Evolutionary conservation across 23 tunicate species (phyloP).

Genomic region (Clavelina lepadiformis): DNA sequence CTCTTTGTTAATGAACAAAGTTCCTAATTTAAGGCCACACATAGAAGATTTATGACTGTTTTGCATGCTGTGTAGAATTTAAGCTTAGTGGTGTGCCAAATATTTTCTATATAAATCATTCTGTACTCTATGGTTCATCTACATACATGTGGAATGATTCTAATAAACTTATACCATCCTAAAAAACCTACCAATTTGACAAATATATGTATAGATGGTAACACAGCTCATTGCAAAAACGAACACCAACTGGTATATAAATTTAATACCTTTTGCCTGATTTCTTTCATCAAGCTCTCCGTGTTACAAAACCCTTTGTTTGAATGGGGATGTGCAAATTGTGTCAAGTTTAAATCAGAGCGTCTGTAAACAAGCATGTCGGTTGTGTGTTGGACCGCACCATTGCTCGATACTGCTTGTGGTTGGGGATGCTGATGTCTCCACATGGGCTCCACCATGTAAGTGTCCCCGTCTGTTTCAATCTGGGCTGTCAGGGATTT

Average conservation of each 20-base stretch:
- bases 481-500: constrained; percentile 50
- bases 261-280: too few species aligned
- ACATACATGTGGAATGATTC: too few species aligned
- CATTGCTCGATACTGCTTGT: neutral
- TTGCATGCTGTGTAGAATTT: neutral
- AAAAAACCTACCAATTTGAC: too few species aligned
- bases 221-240: too few species aligned
- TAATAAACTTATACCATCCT: too few species aligned
- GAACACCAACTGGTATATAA: too few species aligned
- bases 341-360: constrained; percentile 59
- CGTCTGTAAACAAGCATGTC: constrained; percentile 64
- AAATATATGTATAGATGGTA: too few species aligned
- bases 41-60: too few species aligned
- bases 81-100: neutral
- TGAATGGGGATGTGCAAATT: constrained; percentile 26
- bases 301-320: constrained; percentile 49
- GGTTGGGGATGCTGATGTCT: constrained; percentile 64
- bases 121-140: too few species aligned
- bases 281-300: constrained; percentile 47
- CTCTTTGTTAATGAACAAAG: too few species aligned
- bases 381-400: neutral
- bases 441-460: constrained; percentile 85
- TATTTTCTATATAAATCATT: neutral
- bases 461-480: constrained; percentile 60
- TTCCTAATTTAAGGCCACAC: too few species aligned